Conservation (phyloP, 2,113 vertebrate species). For the Entelurus aequoreus region DNA sequence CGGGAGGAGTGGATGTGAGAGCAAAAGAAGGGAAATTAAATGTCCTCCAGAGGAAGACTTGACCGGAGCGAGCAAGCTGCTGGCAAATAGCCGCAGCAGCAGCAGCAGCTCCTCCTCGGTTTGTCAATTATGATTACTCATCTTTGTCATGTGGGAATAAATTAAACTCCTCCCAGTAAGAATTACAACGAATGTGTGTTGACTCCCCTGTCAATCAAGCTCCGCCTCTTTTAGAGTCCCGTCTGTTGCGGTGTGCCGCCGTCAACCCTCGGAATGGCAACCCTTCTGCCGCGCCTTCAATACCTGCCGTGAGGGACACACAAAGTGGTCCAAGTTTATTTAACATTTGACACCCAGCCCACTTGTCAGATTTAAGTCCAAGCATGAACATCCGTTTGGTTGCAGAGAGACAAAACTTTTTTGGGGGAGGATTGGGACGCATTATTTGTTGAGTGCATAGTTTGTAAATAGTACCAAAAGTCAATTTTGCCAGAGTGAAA, state of each 20-base stretch:
- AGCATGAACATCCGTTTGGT: too few species aligned
- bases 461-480: too few species aligned
- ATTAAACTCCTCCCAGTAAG: slow-evolving; percentile 76
- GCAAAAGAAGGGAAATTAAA: slow-evolving; percentile 26
- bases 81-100: slow-evolving; percentile 42
- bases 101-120: slow-evolving; percentile 51
- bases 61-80: slow-evolving; percentile 23
- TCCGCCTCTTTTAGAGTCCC: slow-evolving; percentile 44
- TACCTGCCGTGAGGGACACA: slow-evolving; percentile 72
- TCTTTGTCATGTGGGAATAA: slow-evolving; percentile 79
- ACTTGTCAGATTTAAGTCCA: too few species aligned
- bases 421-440: too few species aligned
- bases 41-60: slow-evolving; percentile 4
- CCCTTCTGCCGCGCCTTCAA: slow-evolving; percentile 54
- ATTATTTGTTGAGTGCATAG: too few species aligned
- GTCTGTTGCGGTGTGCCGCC: slow-evolving; percentile 50
- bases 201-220: slow-evolving; percentile 27
- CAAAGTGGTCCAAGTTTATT: neutral
- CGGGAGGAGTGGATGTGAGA: slow-evolving; percentile 30
- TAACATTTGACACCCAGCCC: too few species aligned
- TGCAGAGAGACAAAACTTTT: too few species aligned
- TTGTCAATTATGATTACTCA: slow-evolving; percentile 61
- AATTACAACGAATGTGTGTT: slow-evolving; percentile 62
- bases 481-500: too few species aligned
- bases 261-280: slow-evolving; percentile 26